These are phyloP conservation scores for Cerceris rybyensis DNA, from an alignment of 2,888 invertebrate genomes.

Conservation along the genomic window DNA sequence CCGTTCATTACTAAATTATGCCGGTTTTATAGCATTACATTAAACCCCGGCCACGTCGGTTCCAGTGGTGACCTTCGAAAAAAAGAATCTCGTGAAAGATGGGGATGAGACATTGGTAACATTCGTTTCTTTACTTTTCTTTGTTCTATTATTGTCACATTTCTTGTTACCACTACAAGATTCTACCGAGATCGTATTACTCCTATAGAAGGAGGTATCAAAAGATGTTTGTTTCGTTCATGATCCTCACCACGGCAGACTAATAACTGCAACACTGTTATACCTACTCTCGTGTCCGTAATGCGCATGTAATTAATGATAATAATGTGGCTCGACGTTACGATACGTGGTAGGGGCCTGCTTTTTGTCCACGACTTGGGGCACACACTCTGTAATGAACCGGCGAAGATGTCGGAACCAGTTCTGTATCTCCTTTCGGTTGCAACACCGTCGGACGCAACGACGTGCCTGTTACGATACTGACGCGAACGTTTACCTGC, in stretches of 20 bases:
- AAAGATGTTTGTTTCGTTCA: conserved; percentile 24
- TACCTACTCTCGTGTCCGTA: conserved; percentile 55
- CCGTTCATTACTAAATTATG: conserved; percentile 81
- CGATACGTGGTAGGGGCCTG: conserved; percentile 39
- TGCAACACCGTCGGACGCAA: conserved; percentile 51
- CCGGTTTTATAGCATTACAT: conserved; percentile 79
- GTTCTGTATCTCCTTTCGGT: conserved; percentile 63
- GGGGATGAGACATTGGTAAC: conserved; percentile 24
- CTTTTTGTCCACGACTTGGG: conserved; percentile 53
- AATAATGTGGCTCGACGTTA: conserved; percentile 58
- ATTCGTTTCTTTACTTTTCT: conserved; percentile 18
- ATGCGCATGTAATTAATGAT: conserved; percentile 68
- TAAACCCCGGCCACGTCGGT: conserved; percentile 65
- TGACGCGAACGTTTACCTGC: conserved; percentile 60
- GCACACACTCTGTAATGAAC: conserved; percentile 58
- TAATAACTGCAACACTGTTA: conserved; percentile 60
- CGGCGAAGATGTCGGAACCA: conserved; percentile 67
- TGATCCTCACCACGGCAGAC: conserved; percentile 10
- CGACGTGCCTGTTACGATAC: conserved; percentile 58
- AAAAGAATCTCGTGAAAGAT: conserved; percentile 37
- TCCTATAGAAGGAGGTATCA: background rate
- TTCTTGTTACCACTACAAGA: background rate
- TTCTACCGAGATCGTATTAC: background rate
- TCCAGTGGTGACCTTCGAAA: conserved; percentile 61
- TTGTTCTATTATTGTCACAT: conserved; percentile 1